Conservation (phyloP, 2,113 vertebrate genomes). For the Tachycineta bicolor region DNA sequence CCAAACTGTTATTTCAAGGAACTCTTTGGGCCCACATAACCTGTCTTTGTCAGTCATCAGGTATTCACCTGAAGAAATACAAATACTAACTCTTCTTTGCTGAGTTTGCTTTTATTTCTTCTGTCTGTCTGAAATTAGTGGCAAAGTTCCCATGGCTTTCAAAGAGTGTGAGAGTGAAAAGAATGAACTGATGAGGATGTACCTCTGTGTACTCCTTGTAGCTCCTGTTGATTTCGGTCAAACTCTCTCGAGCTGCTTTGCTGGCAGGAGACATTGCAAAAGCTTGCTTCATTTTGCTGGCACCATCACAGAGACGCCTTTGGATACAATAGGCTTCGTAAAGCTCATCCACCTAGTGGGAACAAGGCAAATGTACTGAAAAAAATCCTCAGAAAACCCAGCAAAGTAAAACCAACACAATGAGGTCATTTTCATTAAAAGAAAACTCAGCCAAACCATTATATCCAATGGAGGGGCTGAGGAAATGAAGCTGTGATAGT, state of each 20-base stretch:
- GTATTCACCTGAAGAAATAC: neutral
- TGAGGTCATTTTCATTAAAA: neutral
- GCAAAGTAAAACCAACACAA: neutral
- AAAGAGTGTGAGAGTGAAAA: neutral
- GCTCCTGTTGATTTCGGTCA: conserved; percentile 89
- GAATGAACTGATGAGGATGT: neutral
- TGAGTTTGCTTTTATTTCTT: neutral
- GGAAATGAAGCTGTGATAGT: neutral
- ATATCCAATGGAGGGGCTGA: neutral
- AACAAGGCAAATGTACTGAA: neutral
- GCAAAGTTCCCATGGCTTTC: neutral
- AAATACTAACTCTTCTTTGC: neutral
- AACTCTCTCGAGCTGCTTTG: conserved; percentile 92
- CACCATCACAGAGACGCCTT: conserved; percentile 91
- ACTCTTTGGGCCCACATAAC: neutral
- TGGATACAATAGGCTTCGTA: conserved; percentile 98
- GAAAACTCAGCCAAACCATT: neutral
- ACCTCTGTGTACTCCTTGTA: conserved; percentile 97
- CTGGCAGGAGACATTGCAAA: conserved; percentile 92
- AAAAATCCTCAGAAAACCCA: neutral
- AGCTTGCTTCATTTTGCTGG: conserved; percentile 96
- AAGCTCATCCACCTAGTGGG: conserved; percentile 90
- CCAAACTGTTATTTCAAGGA: neutral
- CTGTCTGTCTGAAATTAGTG: neutral
- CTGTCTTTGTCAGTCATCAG: neutral